Evolutionary conservation across 2,113 vertebrate species (phyloP).

Genomic region (Peromyscus polionotus): DNA sequence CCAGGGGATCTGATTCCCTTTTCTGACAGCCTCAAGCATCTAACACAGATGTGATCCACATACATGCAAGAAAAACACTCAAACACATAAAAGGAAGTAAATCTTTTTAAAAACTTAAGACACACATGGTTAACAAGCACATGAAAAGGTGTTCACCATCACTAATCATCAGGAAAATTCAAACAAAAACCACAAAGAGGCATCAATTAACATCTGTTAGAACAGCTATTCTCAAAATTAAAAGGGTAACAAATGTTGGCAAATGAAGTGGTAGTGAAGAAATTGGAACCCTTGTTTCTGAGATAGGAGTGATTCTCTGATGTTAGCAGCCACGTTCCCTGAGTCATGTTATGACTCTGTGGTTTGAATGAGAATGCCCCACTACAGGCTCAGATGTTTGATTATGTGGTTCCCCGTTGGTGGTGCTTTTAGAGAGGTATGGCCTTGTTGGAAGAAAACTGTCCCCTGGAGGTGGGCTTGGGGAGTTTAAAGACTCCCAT

Average conservation of each 20-base stretch:
- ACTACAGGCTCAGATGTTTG: neutral
- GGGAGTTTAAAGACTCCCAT: neutral
- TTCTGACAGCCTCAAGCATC: neutral
- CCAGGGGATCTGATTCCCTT: neutral
- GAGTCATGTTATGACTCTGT: neutral
- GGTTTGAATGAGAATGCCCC: neutral
- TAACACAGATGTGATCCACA: neutral
- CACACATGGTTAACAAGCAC: neutral
- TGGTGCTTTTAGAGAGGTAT: neutral
- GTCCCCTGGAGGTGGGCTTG: neutral
- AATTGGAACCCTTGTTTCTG: neutral
- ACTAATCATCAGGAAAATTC: neutral
- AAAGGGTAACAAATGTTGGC: neutral
- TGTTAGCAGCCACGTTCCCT: neutral
- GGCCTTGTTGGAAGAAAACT: neutral
- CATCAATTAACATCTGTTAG: neutral
- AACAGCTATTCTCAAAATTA: neutral
- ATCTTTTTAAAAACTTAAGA: neutral
- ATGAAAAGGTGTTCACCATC: neutral
- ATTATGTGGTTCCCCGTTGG: neutral
- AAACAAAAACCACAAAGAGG: neutral
- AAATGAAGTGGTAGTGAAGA: neutral
- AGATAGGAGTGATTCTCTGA: neutral
- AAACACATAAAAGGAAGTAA: neutral
- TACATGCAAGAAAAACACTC: neutral